These are phyloP conservation scores for Lathamus discolor DNA, from an alignment of 2,113 vertebrate species.

Conservation along the genomic window DNA sequence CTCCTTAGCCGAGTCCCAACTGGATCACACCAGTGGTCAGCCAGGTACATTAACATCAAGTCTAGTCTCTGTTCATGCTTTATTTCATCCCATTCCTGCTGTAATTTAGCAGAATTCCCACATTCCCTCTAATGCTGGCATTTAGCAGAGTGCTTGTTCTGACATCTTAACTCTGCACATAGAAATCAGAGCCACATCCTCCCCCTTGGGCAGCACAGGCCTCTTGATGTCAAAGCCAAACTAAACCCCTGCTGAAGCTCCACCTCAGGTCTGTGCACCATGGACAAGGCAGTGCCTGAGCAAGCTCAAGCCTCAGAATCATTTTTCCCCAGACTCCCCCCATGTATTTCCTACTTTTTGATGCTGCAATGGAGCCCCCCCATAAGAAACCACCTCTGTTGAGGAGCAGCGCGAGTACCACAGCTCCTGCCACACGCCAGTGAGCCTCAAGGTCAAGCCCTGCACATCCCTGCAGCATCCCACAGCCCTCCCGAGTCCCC, in stretches of 20 bases:
- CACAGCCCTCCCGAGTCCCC: neutral
- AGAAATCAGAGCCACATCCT: neutral
- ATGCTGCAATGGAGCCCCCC: neutral
- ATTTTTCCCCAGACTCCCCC: neutral
- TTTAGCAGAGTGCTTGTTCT: neutral
- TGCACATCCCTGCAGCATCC: neutral
- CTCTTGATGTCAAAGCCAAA: fast-evolving
- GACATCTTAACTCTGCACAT: neutral
- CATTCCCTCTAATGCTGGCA: too few species aligned
- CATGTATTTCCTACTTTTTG: neutral
- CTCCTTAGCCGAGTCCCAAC: neutral
- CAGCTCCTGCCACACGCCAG: neutral
- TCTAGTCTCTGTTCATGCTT: neutral
- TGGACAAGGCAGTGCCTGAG: fast-evolving
- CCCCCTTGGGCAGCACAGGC: neutral
- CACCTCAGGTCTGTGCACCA: neutral
- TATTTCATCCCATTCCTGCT: neutral
- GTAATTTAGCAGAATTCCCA: neutral
- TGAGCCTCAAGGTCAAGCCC: too few species aligned
- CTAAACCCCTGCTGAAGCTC: too few species aligned
- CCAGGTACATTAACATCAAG: neutral
- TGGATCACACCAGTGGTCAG: too few species aligned
- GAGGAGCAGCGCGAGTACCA: neutral
- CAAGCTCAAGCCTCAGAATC: neutral
- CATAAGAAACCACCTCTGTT: fast-evolving